A percentile compares a stretch with the other conserved stretches of the same genome.
phyloP scores from a whole-genome alignment of 2,888 invertebrate genomes.

The Rhyacophila evoluta region DNA sequence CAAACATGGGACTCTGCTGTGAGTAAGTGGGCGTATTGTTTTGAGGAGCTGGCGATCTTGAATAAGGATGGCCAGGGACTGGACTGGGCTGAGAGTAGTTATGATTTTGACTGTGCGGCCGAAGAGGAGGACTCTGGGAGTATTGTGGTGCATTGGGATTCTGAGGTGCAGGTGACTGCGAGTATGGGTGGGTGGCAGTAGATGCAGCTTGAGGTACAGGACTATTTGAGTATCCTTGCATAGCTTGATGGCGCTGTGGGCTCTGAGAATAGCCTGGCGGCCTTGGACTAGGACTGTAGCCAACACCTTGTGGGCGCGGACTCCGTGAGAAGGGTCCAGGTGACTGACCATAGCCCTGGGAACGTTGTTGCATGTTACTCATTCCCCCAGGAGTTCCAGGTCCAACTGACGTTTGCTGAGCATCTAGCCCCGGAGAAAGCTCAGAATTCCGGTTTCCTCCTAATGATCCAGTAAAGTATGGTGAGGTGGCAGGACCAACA shows the following conservation, averaged over 20 bases:
- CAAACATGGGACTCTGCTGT: constrained; percentile 54
- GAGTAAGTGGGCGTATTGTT: constrained; percentile 54
- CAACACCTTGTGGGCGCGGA: constrained; percentile 59
- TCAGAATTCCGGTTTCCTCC: constrained; percentile 35
- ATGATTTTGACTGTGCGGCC: constrained; percentile 54
- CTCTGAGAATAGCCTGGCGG: constrained; percentile 61
- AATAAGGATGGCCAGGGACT: constrained; percentile 59
- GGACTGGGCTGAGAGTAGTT: constrained; percentile 58
- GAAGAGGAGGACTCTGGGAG: constrained; percentile 53
- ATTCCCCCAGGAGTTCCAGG: constrained; percentile 52
- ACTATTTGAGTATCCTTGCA: constrained; percentile 51
- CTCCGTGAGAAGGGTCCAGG: constrained; percentile 59
- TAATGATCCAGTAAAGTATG: constrained; percentile 47
- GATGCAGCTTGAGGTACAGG: constrained; percentile 60
- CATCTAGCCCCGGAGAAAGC: constrained; percentile 38
- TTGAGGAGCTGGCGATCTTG: constrained; percentile 59
- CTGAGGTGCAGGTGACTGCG: constrained; percentile 53
- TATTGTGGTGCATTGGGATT: constrained; percentile 48
- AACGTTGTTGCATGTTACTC: constrained; percentile 42
- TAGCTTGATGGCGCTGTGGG: constrained; percentile 51
- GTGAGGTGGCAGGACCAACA: constrained; percentile 56
- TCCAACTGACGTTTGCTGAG: constrained; percentile 25
- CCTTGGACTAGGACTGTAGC: constrained; percentile 65
- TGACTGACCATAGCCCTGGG: constrained; percentile 51
- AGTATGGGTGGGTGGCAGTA: constrained; percentile 56